Conservation (phyloP, 1,140 invertebrate species). For the Drosophila setifemur region DNA sequence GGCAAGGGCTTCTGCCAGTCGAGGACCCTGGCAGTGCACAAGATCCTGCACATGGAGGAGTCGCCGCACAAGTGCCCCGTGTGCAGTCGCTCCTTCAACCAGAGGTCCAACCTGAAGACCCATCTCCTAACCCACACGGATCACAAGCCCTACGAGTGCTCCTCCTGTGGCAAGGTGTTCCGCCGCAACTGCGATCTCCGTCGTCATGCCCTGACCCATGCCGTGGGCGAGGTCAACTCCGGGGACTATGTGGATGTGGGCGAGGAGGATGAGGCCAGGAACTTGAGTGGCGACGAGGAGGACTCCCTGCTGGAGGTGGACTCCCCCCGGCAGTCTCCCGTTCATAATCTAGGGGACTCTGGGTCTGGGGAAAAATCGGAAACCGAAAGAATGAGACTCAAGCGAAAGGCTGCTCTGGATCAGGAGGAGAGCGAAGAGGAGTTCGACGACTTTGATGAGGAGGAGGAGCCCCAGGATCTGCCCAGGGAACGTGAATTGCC, state of each 20-base stretch:
- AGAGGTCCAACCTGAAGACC: slow-evolving; percentile 95
- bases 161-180: slow-evolving; percentile 94
- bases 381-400: slow-evolving; percentile 56
- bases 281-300: slow-evolving; percentile 83
- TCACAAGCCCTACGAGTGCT: slow-evolving; percentile 96
- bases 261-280: slow-evolving; percentile 84
- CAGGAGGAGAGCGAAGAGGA: slow-evolving; percentile 77
- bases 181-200: slow-evolving; percentile 92
- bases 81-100: slow-evolving; percentile 94
- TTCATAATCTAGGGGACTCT: slow-evolving; percentile 83
- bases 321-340: slow-evolving; percentile 84
- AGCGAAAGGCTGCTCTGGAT: slow-evolving; percentile 60
- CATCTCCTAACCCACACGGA: slow-evolving; percentile 97
- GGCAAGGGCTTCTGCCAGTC: slow-evolving; percentile 98
- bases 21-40: slow-evolving; percentile 95
- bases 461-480: slow-evolving; percentile 56
- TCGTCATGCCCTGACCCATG: slow-evolving; percentile 92
- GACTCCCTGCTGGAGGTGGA: slow-evolving; percentile 85
- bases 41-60: slow-evolving; percentile 95
- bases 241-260: slow-evolving; percentile 86
- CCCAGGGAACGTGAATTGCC: neutral
- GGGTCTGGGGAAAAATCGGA: slow-evolving; percentile 65
- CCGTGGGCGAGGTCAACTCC: slow-evolving; percentile 90
- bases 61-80: slow-evolving; percentile 96
- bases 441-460: slow-evolving; percentile 79